These are phyloP conservation scores for Polyommatus icarus DNA, from an alignment of 2,888 invertebrate genomes.

Conservation along the genomic window DNA sequence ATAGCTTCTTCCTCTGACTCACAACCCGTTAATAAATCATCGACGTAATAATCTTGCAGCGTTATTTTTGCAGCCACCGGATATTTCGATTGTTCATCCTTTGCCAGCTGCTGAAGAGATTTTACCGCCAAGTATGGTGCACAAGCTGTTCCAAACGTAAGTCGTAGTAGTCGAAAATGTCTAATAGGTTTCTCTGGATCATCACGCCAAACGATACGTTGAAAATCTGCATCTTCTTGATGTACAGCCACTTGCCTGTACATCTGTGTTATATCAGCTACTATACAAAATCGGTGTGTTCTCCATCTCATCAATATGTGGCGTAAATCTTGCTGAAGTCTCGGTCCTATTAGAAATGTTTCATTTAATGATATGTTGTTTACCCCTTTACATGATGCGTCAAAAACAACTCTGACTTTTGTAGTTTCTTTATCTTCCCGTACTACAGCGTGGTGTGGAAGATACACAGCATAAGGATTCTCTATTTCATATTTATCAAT, in stretches of 20 bases:
- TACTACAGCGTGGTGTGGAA: constrained; percentile 16
- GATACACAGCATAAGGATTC: constrained; percentile 22
- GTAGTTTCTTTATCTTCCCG: background rate
- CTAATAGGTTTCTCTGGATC: too few species aligned
- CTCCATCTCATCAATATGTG: too few species aligned
- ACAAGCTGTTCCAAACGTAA: background rate
- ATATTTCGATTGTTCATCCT: too few species aligned
- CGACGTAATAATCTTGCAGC: too few species aligned
- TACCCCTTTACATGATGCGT: constrained; percentile 30
- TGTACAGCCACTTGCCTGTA: background rate
- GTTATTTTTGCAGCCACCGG: too few species aligned
- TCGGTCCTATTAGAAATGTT: constrained; percentile 38
- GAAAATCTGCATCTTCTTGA: too few species aligned
- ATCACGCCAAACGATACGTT: too few species aligned
- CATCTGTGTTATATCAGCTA: constrained; percentile 36
- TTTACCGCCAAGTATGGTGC: constrained; percentile 12
- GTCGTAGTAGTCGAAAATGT: too few species aligned
- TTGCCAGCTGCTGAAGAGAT: constrained; percentile 21
- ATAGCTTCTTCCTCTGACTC: too few species aligned
- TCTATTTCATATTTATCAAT: background rate
- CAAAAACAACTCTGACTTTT: constrained; percentile 14
- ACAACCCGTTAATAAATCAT: too few species aligned
- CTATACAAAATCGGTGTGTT: constrained; percentile 32
- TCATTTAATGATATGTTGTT: constrained; percentile 41
- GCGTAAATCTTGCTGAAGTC: constrained; percentile 35